Percentiles rank a stretch among this genome's conserved stretches.
These are phyloP conservation scores for Tachina grossa DNA, from an alignment of 2,888 invertebrate species.

Conservation along the genomic window DNA sequence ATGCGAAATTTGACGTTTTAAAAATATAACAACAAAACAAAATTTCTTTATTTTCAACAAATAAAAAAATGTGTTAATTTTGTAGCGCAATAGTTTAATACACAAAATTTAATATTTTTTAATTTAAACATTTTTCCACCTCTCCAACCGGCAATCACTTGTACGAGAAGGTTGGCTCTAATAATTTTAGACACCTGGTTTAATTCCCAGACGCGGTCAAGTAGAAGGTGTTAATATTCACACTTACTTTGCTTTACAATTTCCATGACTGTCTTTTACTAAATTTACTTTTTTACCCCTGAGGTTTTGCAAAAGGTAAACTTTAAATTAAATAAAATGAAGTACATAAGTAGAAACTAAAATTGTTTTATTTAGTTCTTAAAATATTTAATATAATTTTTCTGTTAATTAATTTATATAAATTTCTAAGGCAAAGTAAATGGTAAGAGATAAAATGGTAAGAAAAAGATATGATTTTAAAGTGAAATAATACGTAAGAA, in stretches of 20 bases:
- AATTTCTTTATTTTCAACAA: too few relatives aligned
- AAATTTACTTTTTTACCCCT: conserved; percentile 29
- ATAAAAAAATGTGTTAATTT: too few relatives aligned
- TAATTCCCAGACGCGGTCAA: conserved; percentile 61
- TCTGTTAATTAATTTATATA: too few relatives aligned
- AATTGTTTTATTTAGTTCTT: background rate
- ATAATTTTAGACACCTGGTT: conserved; percentile 52
- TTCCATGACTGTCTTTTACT: conserved; percentile 2
- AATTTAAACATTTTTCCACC: conserved; percentile 33
- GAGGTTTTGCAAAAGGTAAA: conserved; percentile 24
- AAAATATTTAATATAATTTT: background rate
- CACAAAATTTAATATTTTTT: background rate
- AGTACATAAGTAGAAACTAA: conserved; percentile 8
- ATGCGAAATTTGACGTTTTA: too few relatives aligned
- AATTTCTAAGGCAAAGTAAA: background rate
- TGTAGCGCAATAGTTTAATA: too few relatives aligned
- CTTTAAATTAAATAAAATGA: conserved; percentile 31
- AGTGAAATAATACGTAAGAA: too few relatives aligned
- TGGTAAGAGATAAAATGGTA: too few relatives aligned
- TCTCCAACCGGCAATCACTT: background rate
- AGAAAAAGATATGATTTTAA: too few relatives aligned
- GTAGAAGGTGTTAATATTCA: conserved; percentile 54
- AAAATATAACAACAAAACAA: too few relatives aligned
- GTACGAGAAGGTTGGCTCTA: background rate
- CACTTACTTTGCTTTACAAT: background rate